These are phyloP conservation scores for Lepidothrix coronata DNA, from an alignment of 2,113 vertebrate genomes.

Conservation along the genomic window DNA sequence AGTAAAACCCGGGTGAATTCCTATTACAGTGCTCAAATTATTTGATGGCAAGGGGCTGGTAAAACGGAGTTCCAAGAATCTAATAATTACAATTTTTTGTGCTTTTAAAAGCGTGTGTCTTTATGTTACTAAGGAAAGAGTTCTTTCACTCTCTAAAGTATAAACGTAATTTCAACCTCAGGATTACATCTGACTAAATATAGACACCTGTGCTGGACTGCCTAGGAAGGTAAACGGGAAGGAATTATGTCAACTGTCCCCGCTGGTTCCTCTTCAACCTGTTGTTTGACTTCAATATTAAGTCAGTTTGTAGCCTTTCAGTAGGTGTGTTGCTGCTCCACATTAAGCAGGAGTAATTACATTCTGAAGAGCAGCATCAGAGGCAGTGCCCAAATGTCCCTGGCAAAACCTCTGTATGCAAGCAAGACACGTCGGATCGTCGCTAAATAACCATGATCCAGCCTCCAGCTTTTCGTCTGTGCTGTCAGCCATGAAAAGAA, in stretches of 20 bases:
- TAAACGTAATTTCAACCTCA: constrained; percentile 23
- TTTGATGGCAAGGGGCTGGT: not conserved
- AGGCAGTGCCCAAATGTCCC: constrained; percentile 25
- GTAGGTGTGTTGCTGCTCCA: constrained; percentile 14
- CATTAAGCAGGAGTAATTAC: constrained; percentile 18
- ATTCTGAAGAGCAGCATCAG: constrained; percentile 33
- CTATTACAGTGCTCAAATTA: not conserved
- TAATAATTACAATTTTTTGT: not conserved
- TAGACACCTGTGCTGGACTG: constrained; percentile 27
- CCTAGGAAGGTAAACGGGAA: constrained; percentile 10
- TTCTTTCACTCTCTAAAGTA: constrained; percentile 25
- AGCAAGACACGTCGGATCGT: constrained; percentile 56
- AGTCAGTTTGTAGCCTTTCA: constrained; percentile 29
- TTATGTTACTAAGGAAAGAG: constrained; percentile 13
- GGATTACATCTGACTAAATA: constrained; percentile 59
- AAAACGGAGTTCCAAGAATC: not conserved
- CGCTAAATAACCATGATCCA: constrained; percentile 41
- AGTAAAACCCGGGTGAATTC: not conserved
- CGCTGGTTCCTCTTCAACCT: constrained; percentile 33
- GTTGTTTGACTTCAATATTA: constrained; percentile 53
- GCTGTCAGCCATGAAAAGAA: constrained; percentile 66
- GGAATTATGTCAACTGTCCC: constrained; percentile 37
- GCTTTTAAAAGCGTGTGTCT: not conserved
- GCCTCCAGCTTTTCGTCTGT: constrained; percentile 48
- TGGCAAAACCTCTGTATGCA: constrained; percentile 31